Base-by-base conservation (phyloP, 2,888 invertebrate species). In the Erpobdella octoculata region DNA sequence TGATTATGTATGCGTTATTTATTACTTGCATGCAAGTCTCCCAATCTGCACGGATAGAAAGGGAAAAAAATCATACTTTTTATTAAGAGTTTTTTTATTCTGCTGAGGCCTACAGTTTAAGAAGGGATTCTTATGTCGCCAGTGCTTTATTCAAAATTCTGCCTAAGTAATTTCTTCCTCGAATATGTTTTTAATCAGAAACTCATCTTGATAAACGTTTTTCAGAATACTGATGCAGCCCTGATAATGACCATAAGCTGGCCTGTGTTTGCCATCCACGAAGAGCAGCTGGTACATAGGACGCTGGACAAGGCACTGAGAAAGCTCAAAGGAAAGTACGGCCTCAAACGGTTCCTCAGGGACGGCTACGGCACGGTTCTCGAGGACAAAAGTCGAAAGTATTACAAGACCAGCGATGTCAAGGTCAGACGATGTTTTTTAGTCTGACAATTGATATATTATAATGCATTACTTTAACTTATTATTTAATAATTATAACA, bases 251-350 rank as follows among this genome's bases (percentile, higher is more conserved):
- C 96, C 1, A 89, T 99, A 79, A 93, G 95, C 28, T 98, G 95
- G 86, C 98, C 98, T 28, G 93, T 94, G 0, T 99, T 98, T 85
- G 94, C 94, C 0, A 94, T 96, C 0, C 98, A 99, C 79, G 96
- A 97, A 82, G 91, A 93, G 77, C 86, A 89, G 31, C 84, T 96
- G n/a, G 91, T 92, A 73, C 88, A 88, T 73, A 87, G 90, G 79
- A 93, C 96, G 0, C 92, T 96, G 81, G 86, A 87, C 12, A 95
- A 93, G 73, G 76, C 72, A 8, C 2, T 62, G 33, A 48, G 74
- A 8, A 75, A 73, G 37, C 74, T 75, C 31, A 64, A 64, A 38
- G 73, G 72, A 25, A 38, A 25, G 79, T 91, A 91, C 82, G 97
- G 98, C 0, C 92, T 97, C 78, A 94, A 93, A 81, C 86, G 97